Percentiles rank a stretch among this genome's conserved stretches.
These are phyloP conservation scores for Neopipo cinnamomea DNA, from an alignment of 2,113 vertebrate species.

Conservation along the genomic window DNA sequence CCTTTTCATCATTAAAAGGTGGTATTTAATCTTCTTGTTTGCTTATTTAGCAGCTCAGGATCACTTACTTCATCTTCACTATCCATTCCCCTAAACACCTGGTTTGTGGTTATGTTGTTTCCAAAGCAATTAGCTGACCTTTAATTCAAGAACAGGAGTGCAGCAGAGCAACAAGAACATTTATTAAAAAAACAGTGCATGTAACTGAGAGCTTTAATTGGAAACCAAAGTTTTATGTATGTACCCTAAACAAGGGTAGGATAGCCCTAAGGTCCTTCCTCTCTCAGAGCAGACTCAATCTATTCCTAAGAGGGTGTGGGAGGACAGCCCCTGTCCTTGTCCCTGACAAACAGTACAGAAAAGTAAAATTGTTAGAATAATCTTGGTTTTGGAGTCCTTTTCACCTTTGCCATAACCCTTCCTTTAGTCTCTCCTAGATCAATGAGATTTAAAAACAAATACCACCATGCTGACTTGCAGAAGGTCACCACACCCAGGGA, in stretches of 20 bases:
- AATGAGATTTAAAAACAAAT: accelerated
- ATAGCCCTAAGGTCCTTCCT: background rate
- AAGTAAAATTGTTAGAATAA: background rate
- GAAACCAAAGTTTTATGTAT: background rate
- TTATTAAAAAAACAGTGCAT: background rate
- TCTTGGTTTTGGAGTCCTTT: background rate
- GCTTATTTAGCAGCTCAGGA: background rate
- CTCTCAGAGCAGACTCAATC: background rate
- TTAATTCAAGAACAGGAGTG: background rate
- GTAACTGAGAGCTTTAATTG: background rate
- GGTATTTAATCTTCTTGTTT: conserved; percentile 1
- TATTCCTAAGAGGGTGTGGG: background rate
- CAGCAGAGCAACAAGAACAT: background rate
- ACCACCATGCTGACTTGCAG: background rate
- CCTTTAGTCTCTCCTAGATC: background rate
- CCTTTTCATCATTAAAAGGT: conserved; percentile 32
- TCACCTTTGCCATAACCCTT: background rate
- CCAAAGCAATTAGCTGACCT: conserved; percentile 27
- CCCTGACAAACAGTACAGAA: background rate
- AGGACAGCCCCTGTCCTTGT: background rate
- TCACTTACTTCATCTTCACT: background rate
- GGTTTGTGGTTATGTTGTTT: background rate
- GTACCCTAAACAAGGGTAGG: background rate
- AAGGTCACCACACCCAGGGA: background rate
- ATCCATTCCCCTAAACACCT: background rate